Evolutionary conservation across 2,113 vertebrate genomes (phyloP).

Genomic region (Prinia subflava): DNA sequence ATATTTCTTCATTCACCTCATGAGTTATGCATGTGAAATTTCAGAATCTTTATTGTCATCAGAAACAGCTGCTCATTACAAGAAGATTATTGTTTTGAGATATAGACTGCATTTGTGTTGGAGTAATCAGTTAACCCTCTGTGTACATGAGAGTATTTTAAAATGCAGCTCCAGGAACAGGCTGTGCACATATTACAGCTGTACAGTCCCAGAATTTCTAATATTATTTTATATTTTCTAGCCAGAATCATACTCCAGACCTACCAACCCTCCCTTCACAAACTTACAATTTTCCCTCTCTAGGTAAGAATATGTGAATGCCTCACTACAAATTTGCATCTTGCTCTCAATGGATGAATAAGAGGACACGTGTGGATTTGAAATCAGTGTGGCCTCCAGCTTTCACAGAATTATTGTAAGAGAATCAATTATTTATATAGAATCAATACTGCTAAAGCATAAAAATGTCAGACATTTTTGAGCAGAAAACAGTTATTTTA

Average conservation of each 20-base stretch:
- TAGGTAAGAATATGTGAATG: not conserved
- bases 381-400: not conserved
- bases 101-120: not conserved
- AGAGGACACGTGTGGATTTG: not conserved
- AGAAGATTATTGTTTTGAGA: slow-evolving; percentile 37
- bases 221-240: not conserved
- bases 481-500: not conserved
- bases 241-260: not conserved
- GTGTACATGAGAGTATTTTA: not conserved
- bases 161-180: not conserved
- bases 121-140: slow-evolving; percentile 26
- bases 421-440: not conserved
- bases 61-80: slow-evolving; percentile 38
- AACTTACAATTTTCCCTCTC: not conserved
- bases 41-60: slow-evolving; percentile 21
- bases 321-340: not conserved
- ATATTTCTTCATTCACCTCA: not conserved
- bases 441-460: not conserved
- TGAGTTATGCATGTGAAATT: not conserved
- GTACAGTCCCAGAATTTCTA: not conserved
- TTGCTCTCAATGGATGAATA: not conserved
- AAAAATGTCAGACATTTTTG: not conserved
- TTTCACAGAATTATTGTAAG: not conserved
- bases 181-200: not conserved
- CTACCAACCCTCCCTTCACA: not conserved